Evolutionary conservation across 2,797 vertebrate species (phyloP).

Genomic region (Kryptopterus vitreolus): DNA sequence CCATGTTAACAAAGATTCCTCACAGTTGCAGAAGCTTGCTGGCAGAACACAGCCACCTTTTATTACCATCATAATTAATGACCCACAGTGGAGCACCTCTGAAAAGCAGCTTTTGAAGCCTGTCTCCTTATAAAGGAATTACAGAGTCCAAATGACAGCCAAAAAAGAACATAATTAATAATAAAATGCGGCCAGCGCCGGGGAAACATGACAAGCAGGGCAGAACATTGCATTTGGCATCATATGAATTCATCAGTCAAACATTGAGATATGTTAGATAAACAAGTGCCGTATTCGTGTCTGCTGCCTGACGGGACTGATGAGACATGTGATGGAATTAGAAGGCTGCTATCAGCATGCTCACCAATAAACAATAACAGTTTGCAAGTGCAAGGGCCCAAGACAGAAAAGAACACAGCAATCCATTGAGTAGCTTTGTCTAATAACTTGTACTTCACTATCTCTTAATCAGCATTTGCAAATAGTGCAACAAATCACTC

Average conservation of each 20-base stretch:
- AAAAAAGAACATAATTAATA: slow-evolving; percentile 56
- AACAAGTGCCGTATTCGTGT: slow-evolving; percentile 73
- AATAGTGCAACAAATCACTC: slow-evolving; percentile 15
- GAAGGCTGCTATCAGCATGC: slow-evolving; percentile 63
- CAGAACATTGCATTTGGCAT: slow-evolving; percentile 80
- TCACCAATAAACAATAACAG: slow-evolving; percentile 39
- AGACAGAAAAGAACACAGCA: slow-evolving; percentile 40
- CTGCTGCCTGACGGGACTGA: slow-evolving; percentile 71
- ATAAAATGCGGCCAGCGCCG: slow-evolving; percentile 57
- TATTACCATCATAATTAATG: slow-evolving; percentile 61
- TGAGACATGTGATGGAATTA: slow-evolving; percentile 79
- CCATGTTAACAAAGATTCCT: slow-evolving; percentile 46
- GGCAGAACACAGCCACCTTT: slow-evolving; percentile 60
- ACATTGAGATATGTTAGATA: slow-evolving; percentile 72
- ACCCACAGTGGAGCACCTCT: slow-evolving; percentile 52
- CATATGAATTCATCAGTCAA: slow-evolving; percentile 79
- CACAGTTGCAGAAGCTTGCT: slow-evolving; percentile 50
- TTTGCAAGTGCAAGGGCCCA: slow-evolving; percentile 37
- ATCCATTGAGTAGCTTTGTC: slow-evolving; percentile 30
- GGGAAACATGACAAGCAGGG: slow-evolving; percentile 75
- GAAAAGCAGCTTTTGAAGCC: slow-evolving; percentile 52
- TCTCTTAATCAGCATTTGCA: not conserved
- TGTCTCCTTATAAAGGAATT: slow-evolving; percentile 60
- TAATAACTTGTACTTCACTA: slow-evolving; percentile 32
- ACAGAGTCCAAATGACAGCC: slow-evolving; percentile 52